phyloP scores from a whole-genome alignment of 2,113 vertebrate genomes.

The Rhabdomys dilectus region DNA sequence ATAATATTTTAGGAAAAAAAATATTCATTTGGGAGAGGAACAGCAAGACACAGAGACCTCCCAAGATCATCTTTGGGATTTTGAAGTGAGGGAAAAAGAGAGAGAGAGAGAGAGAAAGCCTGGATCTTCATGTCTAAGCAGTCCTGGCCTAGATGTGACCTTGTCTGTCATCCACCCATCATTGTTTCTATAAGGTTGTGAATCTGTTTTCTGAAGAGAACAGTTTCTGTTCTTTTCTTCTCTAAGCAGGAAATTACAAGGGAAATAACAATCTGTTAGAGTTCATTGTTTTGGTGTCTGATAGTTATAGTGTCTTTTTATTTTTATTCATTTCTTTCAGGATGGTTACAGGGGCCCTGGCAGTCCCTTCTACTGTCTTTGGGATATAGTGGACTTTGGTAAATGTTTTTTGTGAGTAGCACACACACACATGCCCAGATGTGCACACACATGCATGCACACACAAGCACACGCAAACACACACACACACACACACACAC shows the following conservation, averaged over 20 bases:
- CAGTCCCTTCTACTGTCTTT: neutral
- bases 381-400: neutral
- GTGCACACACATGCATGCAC: neutral
- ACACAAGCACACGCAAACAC: neutral
- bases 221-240: neutral
- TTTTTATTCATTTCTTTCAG: neutral
- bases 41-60: too few relatives aligned
- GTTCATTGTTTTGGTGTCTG: neutral
- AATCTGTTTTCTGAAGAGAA: neutral
- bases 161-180: neutral
- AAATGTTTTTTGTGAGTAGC: neutral
- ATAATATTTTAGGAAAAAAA: too few relatives aligned
- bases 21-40: neutral
- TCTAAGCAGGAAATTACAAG: neutral
- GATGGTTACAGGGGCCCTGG: fast-evolving
- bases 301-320: neutral
- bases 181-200: neutral
- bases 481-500: neutral
- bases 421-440: neutral
- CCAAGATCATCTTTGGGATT: neutral
- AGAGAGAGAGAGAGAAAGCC: neutral
- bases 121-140: neutral
- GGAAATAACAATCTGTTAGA: neutral
- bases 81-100: neutral
- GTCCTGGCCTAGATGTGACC: neutral